Evolutionary conservation across 2,113 vertebrate species (phyloP).

Genomic region (Hippopotamus amphibius): DNA sequence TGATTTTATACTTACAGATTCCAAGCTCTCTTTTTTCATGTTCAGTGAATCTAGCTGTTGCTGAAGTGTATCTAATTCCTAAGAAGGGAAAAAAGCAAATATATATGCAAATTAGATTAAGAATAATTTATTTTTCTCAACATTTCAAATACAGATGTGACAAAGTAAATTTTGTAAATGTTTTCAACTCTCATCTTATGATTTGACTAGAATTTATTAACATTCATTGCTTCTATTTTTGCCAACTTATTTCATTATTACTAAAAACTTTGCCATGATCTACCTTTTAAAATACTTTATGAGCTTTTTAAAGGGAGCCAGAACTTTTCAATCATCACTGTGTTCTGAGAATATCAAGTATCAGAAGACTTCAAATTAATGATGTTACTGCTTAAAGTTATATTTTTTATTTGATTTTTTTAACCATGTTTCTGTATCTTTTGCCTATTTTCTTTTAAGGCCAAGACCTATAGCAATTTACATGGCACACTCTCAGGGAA

Average conservation of each 20-base stretch:
- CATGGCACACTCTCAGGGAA: background rate
- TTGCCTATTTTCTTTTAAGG: slow-evolving; percentile 20
- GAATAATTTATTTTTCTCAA: slow-evolving; percentile 31
- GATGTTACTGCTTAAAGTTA: slow-evolving; percentile 10
- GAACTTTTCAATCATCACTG: background rate
- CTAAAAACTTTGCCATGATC: slow-evolving; percentile 21
- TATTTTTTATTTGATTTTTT: slow-evolving; percentile 17
- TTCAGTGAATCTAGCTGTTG: slow-evolving; percentile 89
- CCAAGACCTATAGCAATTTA: background rate
- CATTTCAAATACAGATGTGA: background rate
- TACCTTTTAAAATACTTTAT: background rate
- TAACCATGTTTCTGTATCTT: background rate
- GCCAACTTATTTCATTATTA: slow-evolving; percentile 36
- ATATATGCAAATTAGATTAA: slow-evolving; percentile 25
- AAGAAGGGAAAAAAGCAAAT: slow-evolving; percentile 54
- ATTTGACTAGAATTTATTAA: slow-evolving; percentile 59
- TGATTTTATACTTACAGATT: slow-evolving; percentile 87
- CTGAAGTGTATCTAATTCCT: slow-evolving; percentile 90
- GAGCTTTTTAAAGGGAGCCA: background rate
- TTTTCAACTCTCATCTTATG: background rate
- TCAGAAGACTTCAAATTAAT: slow-evolving; percentile 43
- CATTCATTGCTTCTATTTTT: background rate
- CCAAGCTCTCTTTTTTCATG: slow-evolving; percentile 88
- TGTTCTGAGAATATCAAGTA: background rate
- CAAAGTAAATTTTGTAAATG: slow-evolving; percentile 35